These are phyloP conservation scores for Electrona antarctica DNA, from an alignment of 2,113 vertebrate genomes.

Conservation along the genomic window DNA sequence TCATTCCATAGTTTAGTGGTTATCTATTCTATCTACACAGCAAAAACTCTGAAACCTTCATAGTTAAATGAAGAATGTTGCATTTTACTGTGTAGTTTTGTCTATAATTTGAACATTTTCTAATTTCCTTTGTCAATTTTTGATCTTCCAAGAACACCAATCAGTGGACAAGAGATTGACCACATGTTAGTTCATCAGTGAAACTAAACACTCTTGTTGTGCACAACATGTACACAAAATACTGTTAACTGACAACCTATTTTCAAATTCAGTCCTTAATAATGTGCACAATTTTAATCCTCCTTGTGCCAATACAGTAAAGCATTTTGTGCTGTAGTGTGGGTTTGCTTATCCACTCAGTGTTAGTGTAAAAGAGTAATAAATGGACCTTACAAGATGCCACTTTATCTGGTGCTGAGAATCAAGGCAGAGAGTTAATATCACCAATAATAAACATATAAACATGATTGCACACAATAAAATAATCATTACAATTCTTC, in stretches of 20 bases:
- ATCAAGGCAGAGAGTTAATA: not conserved
- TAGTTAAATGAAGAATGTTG: no score
- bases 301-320: slow-evolving; percentile 70
- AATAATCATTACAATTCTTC: no score
- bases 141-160: slow-evolving; percentile 20
- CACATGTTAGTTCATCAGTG: not conserved
- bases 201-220: no score
- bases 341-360: slow-evolving; percentile 37
- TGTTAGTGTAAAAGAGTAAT: no score
- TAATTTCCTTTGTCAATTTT: slow-evolving; percentile 32
- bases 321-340: slow-evolving; percentile 50
- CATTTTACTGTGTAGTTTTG: slow-evolving; percentile 26
- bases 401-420: not conserved
- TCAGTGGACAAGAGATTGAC: slow-evolving; percentile 23
- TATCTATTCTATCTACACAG: no score
- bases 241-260: not conserved
- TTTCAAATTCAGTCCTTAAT: slow-evolving; percentile 35
- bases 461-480: not conserved
- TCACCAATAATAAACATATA: not conserved
- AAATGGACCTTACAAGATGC: no score
- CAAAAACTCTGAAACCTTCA: no score
- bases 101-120: slow-evolving; percentile 21
- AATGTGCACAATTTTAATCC: slow-evolving; percentile 53
- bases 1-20: slow-evolving; percentile 1
- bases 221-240: not conserved